Evolutionary conservation across 2,888 invertebrate species (phyloP).

Genomic region (Cylloceria caligata): DNA sequence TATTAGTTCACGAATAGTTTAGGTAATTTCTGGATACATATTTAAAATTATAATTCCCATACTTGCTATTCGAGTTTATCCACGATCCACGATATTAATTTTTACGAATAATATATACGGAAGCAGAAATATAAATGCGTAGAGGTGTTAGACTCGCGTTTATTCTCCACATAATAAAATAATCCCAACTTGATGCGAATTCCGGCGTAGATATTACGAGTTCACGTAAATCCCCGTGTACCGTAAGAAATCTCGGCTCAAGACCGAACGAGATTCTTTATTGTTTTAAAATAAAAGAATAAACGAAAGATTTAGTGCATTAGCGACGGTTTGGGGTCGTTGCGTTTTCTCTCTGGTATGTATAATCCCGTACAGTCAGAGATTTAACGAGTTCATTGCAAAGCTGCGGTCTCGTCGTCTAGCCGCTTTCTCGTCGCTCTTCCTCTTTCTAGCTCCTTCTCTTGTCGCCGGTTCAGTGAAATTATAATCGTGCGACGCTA

Average conservation of each 20-base stretch:
- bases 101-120: background rate
- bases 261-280: conserved; percentile 31
- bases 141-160: background rate
- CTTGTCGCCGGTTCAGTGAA: conserved; percentile 44
- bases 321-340: conserved; percentile 11
- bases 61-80: background rate
- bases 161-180: conserved; percentile 5
- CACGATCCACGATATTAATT: background rate
- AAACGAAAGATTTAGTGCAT: conserved; percentile 22
- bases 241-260: conserved; percentile 7
- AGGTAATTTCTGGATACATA: no score
- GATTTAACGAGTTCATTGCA: conserved; percentile 30
- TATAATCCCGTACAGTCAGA: conserved; percentile 52
- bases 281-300: conserved; percentile 12
- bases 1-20: no score
- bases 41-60: no score
- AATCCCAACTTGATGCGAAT: background rate
- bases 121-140: background rate
- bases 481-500: conserved; percentile 48
- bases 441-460: conserved; percentile 21
- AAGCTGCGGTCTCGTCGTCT: conserved; percentile 20
- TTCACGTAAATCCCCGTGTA: conserved; percentile 28
- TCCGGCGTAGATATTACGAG: conserved; percentile 17
- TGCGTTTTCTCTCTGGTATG: conserved; percentile 32
- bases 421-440: background rate